Percentiles rank a stretch among this genome's conserved stretches.
Conservation (phyloP, 2,113 vertebrate species). For the Colinus virginianus region DNA sequence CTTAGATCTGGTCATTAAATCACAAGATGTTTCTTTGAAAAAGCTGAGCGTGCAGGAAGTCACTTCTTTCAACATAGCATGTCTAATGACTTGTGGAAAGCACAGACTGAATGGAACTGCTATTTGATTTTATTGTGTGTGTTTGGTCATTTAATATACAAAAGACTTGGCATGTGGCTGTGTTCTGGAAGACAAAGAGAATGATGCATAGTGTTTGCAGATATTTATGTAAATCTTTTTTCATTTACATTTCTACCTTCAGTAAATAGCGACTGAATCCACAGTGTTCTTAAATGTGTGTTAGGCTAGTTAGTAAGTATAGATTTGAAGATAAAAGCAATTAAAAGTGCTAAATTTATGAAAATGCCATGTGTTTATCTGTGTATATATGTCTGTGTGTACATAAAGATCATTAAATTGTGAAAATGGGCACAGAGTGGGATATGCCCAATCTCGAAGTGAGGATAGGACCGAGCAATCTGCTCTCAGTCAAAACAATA, state of each 20-base stretch:
- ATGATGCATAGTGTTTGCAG: constrained; percentile 4
- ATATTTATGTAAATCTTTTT: constrained; percentile 48
- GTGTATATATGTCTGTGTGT: constrained; percentile 46
- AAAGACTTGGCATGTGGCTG: constrained; percentile 22
- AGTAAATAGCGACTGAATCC: background rate
- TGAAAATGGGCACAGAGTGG: background rate
- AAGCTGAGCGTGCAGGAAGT: constrained; percentile 57
- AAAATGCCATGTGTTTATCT: constrained; percentile 7
- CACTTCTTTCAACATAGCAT: constrained; percentile 35
- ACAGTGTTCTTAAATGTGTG: background rate
- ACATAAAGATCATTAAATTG: constrained; percentile 27
- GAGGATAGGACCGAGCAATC: constrained; percentile 10
- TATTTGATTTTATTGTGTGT: constrained; percentile 35
- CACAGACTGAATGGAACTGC: constrained; percentile 4
- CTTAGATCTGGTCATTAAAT: constrained; percentile 66
- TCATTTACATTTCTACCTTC: constrained; percentile 36
- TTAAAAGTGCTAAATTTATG: constrained; percentile 25
- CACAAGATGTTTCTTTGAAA: constrained; percentile 70
- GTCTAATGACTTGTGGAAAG: constrained; percentile 58
- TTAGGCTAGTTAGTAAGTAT: background rate
- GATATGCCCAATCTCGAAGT: constrained; percentile 4
- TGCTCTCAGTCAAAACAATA: constrained; percentile 56
- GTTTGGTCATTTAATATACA: constrained; percentile 45
- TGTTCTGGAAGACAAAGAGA: constrained; percentile 46
- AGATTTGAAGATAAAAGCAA: constrained; percentile 10